Evolutionary conservation across 2,113 vertebrate genomes (phyloP).

Genomic region (Burhinus oedicnemus): DNA sequence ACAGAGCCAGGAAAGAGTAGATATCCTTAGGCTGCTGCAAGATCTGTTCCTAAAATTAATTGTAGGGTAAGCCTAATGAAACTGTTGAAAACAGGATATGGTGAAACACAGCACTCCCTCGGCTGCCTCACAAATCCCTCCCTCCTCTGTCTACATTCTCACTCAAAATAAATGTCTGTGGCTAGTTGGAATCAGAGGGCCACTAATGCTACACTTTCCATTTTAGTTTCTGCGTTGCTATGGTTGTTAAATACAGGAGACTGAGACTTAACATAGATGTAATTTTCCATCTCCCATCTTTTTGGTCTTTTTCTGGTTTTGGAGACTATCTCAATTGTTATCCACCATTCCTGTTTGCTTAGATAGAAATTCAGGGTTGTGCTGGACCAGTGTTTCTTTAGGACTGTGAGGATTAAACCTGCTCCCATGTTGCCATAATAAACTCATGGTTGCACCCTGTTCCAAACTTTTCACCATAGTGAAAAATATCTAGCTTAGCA

Average conservation of each 20-base stretch:
- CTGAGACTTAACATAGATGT: background rate
- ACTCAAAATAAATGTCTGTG: slow-evolving; percentile 1
- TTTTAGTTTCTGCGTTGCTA: background rate
- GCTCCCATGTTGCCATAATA: background rate
- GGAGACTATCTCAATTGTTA: background rate
- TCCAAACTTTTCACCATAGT: background rate
- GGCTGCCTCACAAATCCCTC: background rate
- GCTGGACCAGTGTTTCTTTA: background rate
- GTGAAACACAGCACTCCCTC: slow-evolving; percentile 24
- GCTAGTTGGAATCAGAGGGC: background rate
- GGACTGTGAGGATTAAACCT: background rate
- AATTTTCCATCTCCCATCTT: background rate
- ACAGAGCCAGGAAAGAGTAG: background rate
- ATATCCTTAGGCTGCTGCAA: slow-evolving; percentile 42
- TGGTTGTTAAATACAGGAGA: background rate
- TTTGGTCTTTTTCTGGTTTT: background rate
- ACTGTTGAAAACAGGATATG: slow-evolving; percentile 67
- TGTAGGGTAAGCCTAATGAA: slow-evolving; percentile 12
- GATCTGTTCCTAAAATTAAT: slow-evolving; percentile 46
- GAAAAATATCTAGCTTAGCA: background rate
- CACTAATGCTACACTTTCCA: background rate
- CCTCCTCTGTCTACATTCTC: background rate
- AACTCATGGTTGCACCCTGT: background rate
- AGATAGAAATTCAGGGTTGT: background rate
- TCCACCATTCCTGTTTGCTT: background rate